Evolutionary conservation across 2,113 vertebrate species (phyloP), one percentile per base, ranked within the genome.

Genomic region (Daubentonia madagascariensis): DNA sequence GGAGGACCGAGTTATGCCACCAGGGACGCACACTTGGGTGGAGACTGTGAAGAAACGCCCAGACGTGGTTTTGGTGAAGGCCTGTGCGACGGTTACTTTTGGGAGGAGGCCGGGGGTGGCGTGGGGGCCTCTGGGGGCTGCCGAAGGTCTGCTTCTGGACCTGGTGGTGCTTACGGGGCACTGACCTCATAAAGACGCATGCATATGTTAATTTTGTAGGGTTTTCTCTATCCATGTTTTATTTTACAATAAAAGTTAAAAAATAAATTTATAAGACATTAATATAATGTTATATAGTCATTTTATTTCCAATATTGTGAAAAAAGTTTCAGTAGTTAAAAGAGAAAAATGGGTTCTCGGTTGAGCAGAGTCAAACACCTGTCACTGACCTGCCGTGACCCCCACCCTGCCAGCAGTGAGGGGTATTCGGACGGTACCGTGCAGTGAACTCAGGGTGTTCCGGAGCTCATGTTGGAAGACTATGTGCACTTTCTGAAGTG

Each of bases 401-500:
- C 13, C 50, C 50, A 50, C 50, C 50, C 50, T 8, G 50, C 9
- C 13, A 50, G 54, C 13, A 18, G 54, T 14, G 54, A 57, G 54
- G 14, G 54, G 16, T 4, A 20, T 4, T 16, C 20, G 9, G 37
- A n/a, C 30, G 14, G 13, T 13, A 3, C 43, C 30, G 0, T 0
- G 0, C 16, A 10, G 59, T 25, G 4, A 3, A 40, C 23, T 28
- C 59, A 52, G 57, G 30, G 73, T 13, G 87, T 8, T 30, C 20
- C 12, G 4, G 32, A 28, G 87, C 10, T 37, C 57, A 1, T 23
- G 0, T 25, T 30, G 9, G 88, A 30, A 40, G 35, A 6, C 23
- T n/a, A n/a, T n/a, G n/a, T 12, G 1, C 6, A 12, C n/a, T 65
- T 37, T 52, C 73, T 65, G 73, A 3, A 1, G 32, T 3, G 59